Conservation (phyloP, 2,113 vertebrate genomes). For the Panurus biarmicus region DNA sequence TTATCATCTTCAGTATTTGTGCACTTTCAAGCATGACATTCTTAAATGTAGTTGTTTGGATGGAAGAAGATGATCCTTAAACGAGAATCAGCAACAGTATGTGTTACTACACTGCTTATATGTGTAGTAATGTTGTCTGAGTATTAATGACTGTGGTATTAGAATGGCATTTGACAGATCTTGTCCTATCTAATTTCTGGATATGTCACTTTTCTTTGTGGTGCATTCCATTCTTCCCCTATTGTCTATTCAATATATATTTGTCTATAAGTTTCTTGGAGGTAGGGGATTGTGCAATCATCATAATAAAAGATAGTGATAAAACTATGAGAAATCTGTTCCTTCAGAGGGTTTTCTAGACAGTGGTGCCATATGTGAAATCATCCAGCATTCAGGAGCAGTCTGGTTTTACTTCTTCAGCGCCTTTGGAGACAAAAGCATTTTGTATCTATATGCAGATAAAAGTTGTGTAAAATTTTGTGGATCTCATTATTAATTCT, state of each 20-base stretch:
- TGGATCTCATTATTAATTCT: neutral
- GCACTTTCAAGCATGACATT: neutral
- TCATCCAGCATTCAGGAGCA: neutral
- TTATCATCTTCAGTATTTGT: neutral
- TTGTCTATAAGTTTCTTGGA: neutral
- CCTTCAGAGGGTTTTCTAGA: neutral
- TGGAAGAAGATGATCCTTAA: neutral
- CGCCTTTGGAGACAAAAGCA: neutral
- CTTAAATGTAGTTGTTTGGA: neutral
- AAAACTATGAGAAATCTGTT: neutral
- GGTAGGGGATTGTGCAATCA: neutral
- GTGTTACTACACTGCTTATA: neutral
- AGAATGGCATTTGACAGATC: neutral
- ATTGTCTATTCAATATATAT: neutral
- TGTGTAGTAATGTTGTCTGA: neutral
- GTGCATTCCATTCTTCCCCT: neutral
- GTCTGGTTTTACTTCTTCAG: neutral
- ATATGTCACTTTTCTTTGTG: neutral
- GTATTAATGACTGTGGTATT: neutral
- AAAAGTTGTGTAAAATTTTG: neutral
- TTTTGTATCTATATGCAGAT: neutral
- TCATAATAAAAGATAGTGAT: neutral
- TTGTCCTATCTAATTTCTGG: neutral
- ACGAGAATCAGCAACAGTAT: neutral
- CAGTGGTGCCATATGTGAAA: neutral